phyloP scores from a whole-genome alignment of 2,797 vertebrate species.

The Mus minutoides region DNA sequence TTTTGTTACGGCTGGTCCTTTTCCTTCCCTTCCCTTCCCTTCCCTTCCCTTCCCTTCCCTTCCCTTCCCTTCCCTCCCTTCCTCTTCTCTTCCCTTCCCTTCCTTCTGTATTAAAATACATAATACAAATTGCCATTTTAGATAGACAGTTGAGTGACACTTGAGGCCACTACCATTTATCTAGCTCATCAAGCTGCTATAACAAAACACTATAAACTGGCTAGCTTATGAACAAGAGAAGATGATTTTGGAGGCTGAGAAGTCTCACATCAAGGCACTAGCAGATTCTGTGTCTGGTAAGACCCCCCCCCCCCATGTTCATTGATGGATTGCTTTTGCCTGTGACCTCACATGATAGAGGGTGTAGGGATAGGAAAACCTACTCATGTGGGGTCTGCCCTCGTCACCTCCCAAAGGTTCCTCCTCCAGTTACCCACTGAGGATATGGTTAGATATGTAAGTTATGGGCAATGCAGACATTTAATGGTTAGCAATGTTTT shows the following conservation, averaged over 20 bases:
- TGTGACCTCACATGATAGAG: neutral
- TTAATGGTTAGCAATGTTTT: neutral
- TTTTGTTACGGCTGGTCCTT: neutral
- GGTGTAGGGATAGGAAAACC: neutral
- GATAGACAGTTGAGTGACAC: neutral
- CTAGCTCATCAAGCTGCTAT: neutral
- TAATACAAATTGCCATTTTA: conserved; percentile 25
- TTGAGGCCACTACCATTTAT: neutral
- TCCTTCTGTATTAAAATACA: neutral
- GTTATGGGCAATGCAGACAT: neutral
- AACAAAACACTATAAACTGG: neutral
- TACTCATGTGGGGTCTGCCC: neutral
- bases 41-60: neutral
- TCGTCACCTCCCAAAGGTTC: neutral
- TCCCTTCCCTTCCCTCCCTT: no score
- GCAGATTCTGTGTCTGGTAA: neutral
- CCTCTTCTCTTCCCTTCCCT: neutral
- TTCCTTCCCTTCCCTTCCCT: no score
- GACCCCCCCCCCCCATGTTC: neutral
- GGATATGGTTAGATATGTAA: neutral
- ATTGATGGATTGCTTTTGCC: neutral
- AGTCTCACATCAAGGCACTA: neutral
- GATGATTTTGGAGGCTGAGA: neutral
- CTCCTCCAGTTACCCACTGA: neutral
- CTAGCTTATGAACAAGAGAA: neutral